phyloP scores from a whole-genome alignment of 1,140 invertebrate genomes.

The Drosophila ananassae region DNA sequence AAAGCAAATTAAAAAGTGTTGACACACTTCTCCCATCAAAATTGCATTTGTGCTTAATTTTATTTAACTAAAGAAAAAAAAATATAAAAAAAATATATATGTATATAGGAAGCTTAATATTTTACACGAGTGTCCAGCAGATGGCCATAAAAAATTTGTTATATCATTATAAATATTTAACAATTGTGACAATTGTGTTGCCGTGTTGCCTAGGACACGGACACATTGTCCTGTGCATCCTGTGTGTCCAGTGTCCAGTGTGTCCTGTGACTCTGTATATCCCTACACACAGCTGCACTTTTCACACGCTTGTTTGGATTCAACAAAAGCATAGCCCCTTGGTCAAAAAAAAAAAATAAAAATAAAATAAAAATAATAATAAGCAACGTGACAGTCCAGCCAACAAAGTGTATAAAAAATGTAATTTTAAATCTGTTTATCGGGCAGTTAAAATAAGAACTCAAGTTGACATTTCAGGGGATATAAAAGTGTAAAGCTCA shows the following conservation, averaged over 20 bases:
- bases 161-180: slow-evolving; percentile 82
- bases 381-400: slow-evolving; percentile 10
- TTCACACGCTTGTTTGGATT: slow-evolving; percentile 76
- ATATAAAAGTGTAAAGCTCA: slow-evolving; percentile 6
- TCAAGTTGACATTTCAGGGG: slow-evolving; percentile 18
- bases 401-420: neutral
- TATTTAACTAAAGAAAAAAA: neutral
- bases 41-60: slow-evolving; percentile 30
- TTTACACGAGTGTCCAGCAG: slow-evolving; percentile 61
- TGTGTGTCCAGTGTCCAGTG: slow-evolving; percentile 23
- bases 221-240: slow-evolving; percentile 15
- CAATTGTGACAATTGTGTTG: slow-evolving; percentile 80
- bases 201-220: slow-evolving; percentile 50
- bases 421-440: slow-evolving; percentile 36
- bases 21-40: slow-evolving; percentile 16
- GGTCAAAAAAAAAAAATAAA: slow-evolving; percentile 3
- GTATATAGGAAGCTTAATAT: slow-evolving; percentile 55
- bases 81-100: slow-evolving; percentile 1
- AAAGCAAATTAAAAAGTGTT: slow-evolving; percentile 31
- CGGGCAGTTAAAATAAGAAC: slow-evolving; percentile 31
- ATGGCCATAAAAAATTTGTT: slow-evolving; percentile 59
- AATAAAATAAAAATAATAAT: slow-evolving; percentile 32
- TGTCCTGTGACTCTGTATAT: slow-evolving; percentile 28
- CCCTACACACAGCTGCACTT: slow-evolving; percentile 65
- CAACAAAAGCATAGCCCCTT: slow-evolving; percentile 42